Evolutionary conservation across 2,113 vertebrate genomes (phyloP).

Genomic region (Phasianus colchicus): DNA sequence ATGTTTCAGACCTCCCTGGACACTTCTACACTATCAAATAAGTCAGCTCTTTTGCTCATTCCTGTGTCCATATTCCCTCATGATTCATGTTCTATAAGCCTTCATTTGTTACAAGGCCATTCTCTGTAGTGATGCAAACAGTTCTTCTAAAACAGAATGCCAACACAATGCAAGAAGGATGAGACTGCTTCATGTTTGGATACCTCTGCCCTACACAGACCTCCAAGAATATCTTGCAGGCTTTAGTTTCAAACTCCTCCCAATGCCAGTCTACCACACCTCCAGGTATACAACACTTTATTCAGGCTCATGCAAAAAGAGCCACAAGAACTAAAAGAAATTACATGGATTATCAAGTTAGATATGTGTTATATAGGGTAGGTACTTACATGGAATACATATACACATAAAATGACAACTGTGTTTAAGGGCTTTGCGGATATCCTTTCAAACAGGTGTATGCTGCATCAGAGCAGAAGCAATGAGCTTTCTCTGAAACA

Average conservation of each 20-base stretch:
- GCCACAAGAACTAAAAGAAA: background rate
- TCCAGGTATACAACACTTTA: background rate
- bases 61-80: background rate
- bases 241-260: background rate
- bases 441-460: background rate
- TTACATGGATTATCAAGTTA: background rate
- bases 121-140: background rate
- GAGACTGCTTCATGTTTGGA: background rate
- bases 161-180: accelerated
- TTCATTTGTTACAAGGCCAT: background rate
- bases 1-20: background rate
- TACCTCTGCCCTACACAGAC: background rate
- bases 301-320: background rate
- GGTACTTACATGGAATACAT: background rate
- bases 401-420: background rate
- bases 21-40: background rate
- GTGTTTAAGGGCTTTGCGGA: background rate
- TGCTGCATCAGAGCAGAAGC: background rate
- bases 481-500: background rate
- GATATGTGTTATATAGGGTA: background rate
- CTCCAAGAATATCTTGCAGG: background rate
- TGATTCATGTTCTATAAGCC: background rate
- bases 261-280: background rate
- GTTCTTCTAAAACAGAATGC: background rate
- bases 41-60: background rate